phyloP scores from a whole-genome alignment of 2,888 invertebrate species.

The Embidobia sp. region DNA sequence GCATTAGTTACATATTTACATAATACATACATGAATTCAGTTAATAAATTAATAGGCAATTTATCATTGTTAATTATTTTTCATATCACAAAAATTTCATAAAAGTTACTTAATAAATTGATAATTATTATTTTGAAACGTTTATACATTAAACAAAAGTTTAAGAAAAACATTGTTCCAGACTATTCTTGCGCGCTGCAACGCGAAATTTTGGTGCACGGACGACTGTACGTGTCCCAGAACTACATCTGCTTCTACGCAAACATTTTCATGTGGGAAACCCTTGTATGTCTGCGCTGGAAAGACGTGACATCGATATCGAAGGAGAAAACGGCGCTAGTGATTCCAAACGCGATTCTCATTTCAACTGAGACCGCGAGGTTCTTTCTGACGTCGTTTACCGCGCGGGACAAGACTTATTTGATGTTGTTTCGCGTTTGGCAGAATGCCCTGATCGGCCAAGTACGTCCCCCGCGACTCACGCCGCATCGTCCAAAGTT shows the following conservation, averaged over 20 bases:
- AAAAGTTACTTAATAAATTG: too few species aligned
- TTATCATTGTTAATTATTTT: too few species aligned
- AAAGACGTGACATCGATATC: constrained; percentile 96
- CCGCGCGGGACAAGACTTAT: constrained; percentile 96
- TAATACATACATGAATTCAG: too few species aligned
- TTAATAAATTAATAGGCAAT: too few species aligned
- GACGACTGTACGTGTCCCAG: constrained; percentile 96
- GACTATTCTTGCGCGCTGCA: constrained; percentile 99
- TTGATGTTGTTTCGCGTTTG: constrained; percentile 97
- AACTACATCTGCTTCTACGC: constrained; percentile 98
- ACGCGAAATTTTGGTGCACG: constrained; percentile 97
- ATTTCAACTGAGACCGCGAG: constrained; percentile 91
- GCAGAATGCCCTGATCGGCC: constrained; percentile 97
- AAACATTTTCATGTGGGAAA: constrained; percentile 99
- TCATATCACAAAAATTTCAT: too few species aligned
- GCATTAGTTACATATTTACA: too few species aligned
- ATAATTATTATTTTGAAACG: too few species aligned
- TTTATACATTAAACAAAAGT: not conserved
- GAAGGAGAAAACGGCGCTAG: constrained; percentile 95
- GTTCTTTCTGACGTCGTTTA: constrained; percentile 97
- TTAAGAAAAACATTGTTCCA: constrained; percentile 81
- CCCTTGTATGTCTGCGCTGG: constrained; percentile 91
- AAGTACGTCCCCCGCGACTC: constrained; percentile 80
- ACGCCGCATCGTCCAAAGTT: not conserved
- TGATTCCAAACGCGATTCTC: constrained; percentile 98